These are phyloP conservation scores for Myiagra hebetior DNA, from an alignment of 2,113 vertebrate species.

Conservation along the genomic window DNA sequence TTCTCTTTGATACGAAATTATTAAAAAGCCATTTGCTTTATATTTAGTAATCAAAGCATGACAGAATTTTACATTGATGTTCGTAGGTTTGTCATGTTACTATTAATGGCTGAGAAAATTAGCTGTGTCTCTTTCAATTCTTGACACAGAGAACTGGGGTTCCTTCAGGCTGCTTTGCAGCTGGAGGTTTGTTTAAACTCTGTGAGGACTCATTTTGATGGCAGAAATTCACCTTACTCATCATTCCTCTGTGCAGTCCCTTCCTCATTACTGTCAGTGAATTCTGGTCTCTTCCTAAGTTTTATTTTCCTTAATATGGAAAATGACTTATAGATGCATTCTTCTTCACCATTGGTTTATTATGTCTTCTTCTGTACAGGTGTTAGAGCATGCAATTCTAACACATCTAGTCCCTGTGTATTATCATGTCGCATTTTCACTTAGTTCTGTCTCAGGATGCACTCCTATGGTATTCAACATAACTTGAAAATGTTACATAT, in stretches of 20 bases:
- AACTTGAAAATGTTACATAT: not conserved
- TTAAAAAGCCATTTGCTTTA: not conserved
- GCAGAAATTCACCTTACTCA: not conserved
- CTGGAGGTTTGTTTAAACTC: not conserved
- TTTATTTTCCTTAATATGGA: not conserved
- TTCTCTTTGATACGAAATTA: not conserved
- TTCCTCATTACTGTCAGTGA: not conserved
- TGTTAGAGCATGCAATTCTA: not conserved
- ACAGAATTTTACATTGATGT: not conserved
- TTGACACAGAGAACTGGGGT: not conserved
- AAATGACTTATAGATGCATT: not conserved
- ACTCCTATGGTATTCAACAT: not conserved
- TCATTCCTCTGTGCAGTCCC: not conserved
- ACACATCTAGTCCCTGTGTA: not conserved
- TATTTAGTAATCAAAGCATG: fast-evolving
- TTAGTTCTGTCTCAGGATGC: not conserved
- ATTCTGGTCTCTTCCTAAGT: not conserved
- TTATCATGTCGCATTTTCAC: not conserved
- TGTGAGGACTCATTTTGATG: not conserved
- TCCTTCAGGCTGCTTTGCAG: not conserved
- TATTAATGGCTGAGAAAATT: not conserved
- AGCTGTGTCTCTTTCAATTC: not conserved
- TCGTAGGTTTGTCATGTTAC: not conserved
- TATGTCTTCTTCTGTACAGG: not conserved
- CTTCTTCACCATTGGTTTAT: not conserved